Conservation (phyloP, 2,113 vertebrate species). For the Chaetops frenatus region DNA sequence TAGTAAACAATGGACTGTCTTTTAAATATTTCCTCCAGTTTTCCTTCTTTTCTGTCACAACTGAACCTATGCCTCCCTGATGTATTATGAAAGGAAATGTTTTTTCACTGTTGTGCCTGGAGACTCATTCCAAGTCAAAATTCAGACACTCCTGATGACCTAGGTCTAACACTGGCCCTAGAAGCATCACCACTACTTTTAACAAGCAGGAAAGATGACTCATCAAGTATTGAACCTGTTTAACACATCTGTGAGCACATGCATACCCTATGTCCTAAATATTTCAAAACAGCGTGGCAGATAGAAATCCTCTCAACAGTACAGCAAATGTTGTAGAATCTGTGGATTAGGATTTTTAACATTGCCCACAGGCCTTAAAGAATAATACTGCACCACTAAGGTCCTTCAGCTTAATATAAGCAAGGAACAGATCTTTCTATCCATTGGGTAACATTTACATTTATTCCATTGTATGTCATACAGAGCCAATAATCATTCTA, state of each 20-base stretch:
- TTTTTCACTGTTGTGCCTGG: not conserved
- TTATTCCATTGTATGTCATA: slow-evolving; percentile 58
- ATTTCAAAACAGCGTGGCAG: not conserved
- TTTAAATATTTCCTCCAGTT: slow-evolving; percentile 5
- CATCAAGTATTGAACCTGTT: not conserved
- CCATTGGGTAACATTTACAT: slow-evolving; percentile 42
- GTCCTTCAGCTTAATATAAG: slow-evolving; percentile 29
- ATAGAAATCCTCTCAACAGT: not conserved
- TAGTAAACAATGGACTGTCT: slow-evolving; percentile 38
- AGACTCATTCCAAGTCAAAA: not conserved
- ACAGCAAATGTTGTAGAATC: not conserved
- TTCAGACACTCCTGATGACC: not conserved
- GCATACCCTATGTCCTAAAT: rapidly evolving
- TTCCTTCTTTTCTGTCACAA: slow-evolving; percentile 10
- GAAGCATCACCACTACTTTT: not conserved
- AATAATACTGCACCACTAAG: not conserved
- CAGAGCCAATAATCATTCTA: slow-evolving; percentile 65
- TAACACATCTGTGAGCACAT: rapidly evolving
- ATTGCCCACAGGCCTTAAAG: not conserved
- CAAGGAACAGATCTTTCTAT: slow-evolving; percentile 9
- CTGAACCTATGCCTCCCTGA: not conserved
- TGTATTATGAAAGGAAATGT: not conserved
- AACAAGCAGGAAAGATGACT: not conserved
- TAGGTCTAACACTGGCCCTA: not conserved
- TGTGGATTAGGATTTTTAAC: not conserved